A percentile compares a stretch with the other conserved stretches of the same genome.
These are phyloP conservation scores for Sebastes iracundus DNA, from an alignment of 2,797 vertebrate genomes.

Conservation along the genomic window DNA sequence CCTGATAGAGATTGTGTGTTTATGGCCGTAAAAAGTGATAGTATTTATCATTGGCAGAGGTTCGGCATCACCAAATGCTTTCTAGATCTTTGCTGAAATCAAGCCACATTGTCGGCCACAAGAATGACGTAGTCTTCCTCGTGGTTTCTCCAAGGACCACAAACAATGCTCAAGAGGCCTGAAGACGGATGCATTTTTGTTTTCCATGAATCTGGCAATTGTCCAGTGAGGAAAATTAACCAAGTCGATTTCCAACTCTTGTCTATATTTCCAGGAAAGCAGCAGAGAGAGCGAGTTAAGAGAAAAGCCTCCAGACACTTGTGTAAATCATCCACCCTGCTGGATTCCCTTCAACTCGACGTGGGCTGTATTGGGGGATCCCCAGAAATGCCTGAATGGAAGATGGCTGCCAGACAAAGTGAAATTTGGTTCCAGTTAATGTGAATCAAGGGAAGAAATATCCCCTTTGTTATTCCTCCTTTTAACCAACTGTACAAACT, in stretches of 20 bases:
- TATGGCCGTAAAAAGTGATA: background rate
- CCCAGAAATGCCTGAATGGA: conserved; percentile 6
- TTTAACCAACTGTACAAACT: background rate
- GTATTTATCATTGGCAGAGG: background rate
- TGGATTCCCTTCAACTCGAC: conserved; percentile 14
- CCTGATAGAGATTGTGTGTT: background rate
- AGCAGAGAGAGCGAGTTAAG: background rate
- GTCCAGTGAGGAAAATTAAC: background rate
- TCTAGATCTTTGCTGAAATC: background rate
- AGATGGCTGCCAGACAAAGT: background rate
- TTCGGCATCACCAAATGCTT: background rate
- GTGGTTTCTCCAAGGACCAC: background rate
- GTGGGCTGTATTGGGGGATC: background rate
- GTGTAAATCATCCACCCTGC: background rate
- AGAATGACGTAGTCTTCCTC: background rate
- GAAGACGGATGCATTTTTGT: background rate
- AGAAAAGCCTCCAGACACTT: conserved; percentile 5
- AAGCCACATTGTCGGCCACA: background rate
- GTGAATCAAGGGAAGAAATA: background rate
- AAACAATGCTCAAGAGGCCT: background rate
- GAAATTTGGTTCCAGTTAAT: background rate
- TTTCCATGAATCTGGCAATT: conserved; percentile 1
- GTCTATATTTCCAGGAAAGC: conserved; percentile 2
- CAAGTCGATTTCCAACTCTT: background rate
- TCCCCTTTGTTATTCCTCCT: background rate